Evolutionary conservation across 2,888 invertebrate genomes (phyloP).

Genomic region (Drosophila paramelanica): DNA sequence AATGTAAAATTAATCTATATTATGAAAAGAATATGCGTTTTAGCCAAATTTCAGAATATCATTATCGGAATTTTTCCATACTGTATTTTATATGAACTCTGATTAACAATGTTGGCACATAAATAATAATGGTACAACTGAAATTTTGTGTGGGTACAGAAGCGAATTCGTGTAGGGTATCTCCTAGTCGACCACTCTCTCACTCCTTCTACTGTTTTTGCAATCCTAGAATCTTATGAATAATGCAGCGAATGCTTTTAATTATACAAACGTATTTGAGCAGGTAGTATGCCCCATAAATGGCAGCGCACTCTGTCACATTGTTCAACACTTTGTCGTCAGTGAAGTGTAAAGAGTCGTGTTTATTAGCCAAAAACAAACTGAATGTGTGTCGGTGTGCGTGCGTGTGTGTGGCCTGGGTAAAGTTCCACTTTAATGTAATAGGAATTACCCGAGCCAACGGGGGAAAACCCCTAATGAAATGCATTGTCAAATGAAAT

Average conservation of each 20-base stretch:
- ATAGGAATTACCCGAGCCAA: conserved; percentile 58
- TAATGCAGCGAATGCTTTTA: conserved; percentile 69
- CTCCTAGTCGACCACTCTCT: not conserved
- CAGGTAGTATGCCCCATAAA: conserved; percentile 35
- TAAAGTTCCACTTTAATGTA: conserved; percentile 67
- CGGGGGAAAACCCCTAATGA: conserved; percentile 66
- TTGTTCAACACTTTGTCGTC: conserved; percentile 48
- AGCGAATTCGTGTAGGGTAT: not conserved
- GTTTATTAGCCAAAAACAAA: conserved; percentile 76
- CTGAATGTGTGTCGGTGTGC: conserved; percentile 10
- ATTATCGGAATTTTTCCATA: too few species aligned
- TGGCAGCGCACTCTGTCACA: conserved; percentile 11
- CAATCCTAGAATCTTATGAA: conserved; percentile 51
- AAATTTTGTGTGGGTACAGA: too few species aligned
- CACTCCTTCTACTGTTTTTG: not conserved
- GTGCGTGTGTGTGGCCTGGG: conserved; percentile 18
- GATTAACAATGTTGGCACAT: too few species aligned
- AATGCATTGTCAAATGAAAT: conserved; percentile 82
- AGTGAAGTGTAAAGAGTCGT: conserved; percentile 73
- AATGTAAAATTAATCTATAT: too few species aligned
- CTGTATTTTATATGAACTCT: too few species aligned
- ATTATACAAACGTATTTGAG: conserved; percentile 66
- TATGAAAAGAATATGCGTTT: too few species aligned
- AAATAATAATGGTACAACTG: too few species aligned
- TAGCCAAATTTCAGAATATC: too few species aligned